Percentiles rank a stretch among this genome's conserved stretches.
These are phyloP conservation scores for Enteromius mattozi DNA, from an alignment of 2,797 vertebrate genomes.

Conservation along the genomic window DNA sequence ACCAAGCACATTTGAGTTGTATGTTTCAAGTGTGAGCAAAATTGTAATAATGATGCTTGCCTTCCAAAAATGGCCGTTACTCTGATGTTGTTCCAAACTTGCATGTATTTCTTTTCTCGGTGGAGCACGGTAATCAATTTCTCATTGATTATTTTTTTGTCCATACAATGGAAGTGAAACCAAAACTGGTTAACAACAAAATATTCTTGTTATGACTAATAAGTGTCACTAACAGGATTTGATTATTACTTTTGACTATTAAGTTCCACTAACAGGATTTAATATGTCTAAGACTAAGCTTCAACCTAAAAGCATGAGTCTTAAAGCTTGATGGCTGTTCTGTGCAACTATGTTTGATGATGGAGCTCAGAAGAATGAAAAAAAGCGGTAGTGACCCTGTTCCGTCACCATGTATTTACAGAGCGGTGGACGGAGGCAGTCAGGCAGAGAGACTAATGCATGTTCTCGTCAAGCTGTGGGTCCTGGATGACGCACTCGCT, in stretches of 20 bases:
- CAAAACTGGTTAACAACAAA: background rate
- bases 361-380: conserved; percentile 36
- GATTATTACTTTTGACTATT: background rate
- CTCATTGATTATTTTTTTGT: background rate
- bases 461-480: conserved; percentile 63
- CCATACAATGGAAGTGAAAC: background rate
- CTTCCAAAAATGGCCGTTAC: background rate
- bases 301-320: background rate
- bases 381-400: conserved; percentile 68
- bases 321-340: conserved; percentile 33
- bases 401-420: conserved; percentile 72
- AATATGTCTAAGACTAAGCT: background rate
- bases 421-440: conserved; percentile 58
- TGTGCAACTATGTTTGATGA: conserved; percentile 48
- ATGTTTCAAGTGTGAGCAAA: background rate
- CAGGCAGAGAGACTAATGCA: conserved; percentile 66
- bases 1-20: background rate
- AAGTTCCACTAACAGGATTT: background rate
- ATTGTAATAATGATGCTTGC: background rate
- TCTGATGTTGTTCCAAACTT: background rate
- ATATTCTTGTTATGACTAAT: background rate
- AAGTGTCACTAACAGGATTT: too few relatives aligned
- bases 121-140: background rate
- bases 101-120: background rate
- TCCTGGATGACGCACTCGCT: conserved; percentile 52